phyloP scores from a whole-genome alignment of 2,888 invertebrate species.

The Liodrosophila aerea region DNA sequence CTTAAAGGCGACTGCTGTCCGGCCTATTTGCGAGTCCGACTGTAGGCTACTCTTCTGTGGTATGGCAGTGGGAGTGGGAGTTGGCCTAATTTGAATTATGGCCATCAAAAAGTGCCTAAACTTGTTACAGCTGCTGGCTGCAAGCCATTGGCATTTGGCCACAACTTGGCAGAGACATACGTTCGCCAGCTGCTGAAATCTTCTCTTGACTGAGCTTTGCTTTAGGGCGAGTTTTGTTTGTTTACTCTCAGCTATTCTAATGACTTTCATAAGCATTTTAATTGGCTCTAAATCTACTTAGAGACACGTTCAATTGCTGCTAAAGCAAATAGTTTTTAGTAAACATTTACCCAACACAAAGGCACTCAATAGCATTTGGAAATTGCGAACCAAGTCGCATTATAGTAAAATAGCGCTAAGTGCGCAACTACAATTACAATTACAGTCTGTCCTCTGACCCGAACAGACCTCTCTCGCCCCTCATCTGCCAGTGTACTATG shows the following conservation, averaged over 20 bases:
- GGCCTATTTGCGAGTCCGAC: conserved; percentile 62
- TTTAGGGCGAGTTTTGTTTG: too few species aligned
- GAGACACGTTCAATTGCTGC: conserved; percentile 36
- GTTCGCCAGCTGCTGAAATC: conserved; percentile 31
- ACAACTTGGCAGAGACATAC: conserved; percentile 53
- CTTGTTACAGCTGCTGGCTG: conserved; percentile 63
- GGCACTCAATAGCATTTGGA: conserved; percentile 53
- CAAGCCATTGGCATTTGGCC: conserved; percentile 45
- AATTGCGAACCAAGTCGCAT: conserved; percentile 54
- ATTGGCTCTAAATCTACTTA: too few species aligned
- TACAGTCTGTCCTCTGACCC: conserved; percentile 32
- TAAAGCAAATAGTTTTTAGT: conserved; percentile 63
- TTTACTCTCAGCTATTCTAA: too few species aligned
- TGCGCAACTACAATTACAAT: conserved; percentile 65
- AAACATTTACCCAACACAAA: conserved; percentile 64
- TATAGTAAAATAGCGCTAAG: conserved; percentile 72
- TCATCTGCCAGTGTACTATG: conserved; percentile 65
- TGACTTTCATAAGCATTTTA: too few species aligned
- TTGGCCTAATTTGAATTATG: conserved; percentile 71
- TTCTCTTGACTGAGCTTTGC: background rate
- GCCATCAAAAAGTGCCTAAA: conserved; percentile 70
- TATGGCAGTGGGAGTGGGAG: background rate
- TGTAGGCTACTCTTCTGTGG: conserved; percentile 5
- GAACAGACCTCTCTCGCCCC: conserved; percentile 2
- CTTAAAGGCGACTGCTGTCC: conserved; percentile 53